Base-by-base conservation (phyloP, 2,888 invertebrate species). In the Macaria notata region DNA sequence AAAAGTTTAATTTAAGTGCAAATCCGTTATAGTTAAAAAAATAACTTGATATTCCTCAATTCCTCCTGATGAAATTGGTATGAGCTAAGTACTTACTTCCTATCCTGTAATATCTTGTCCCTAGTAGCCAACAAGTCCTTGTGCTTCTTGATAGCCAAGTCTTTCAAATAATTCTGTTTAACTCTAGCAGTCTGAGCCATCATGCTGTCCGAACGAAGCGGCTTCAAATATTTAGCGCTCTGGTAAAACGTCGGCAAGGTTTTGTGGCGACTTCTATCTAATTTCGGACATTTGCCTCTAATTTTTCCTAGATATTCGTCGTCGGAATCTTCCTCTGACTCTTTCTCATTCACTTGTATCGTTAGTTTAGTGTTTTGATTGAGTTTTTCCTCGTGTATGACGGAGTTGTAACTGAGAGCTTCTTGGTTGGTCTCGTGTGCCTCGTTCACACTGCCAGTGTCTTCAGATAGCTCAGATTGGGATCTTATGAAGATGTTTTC, bases 81-180 rank as follows among this genome's bases (percentile, higher is more conserved):
- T n/a, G n/a, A n/a, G n/a, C n/a, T n/a, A n/a, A n/a, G n/a, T 62
- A 76, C 86, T 84, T 81, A 94, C 95, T 92, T 93, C 75, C 92
- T 91, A 59, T 91, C 93, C 71, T 95, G 94, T 52, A 95, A 72
- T 62, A 92, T 89, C 67, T 87, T 88, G 47, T 94, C 92, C 69
- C 93, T 92, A 49, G 84, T 87, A 4, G 72, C 83, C 46, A 94
- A 72, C 60, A 94, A 73, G 31, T 93, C 91, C 74, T 88, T 93
- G 19, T 93, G 86, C 73, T 93, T 93, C 61, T 88, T 88, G 59
- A 93, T 69, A 77, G 93, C 93, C 36, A 89, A 66, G 19, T 93
- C 91, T 72, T 81, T 91, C 4, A 93, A 69, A 60, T 83, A 80
- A 31, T 73, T 82, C 33, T 87, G 84, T 38, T 83, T 83, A 9